Base-by-base conservation (phyloP, 2,888 invertebrate genomes). In the Carterocephalus palaemon region DNA sequence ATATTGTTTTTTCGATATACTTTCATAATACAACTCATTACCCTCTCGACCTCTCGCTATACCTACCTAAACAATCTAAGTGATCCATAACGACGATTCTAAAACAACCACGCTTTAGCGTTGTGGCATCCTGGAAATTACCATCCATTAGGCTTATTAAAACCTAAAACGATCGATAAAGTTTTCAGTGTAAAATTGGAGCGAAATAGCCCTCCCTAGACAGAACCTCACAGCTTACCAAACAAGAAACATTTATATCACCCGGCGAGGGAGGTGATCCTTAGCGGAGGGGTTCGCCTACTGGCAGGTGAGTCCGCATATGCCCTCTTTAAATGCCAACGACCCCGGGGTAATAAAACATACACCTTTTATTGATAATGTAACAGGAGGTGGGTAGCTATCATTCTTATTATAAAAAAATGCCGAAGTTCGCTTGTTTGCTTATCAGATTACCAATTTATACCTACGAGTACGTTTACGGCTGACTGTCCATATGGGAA, bases 201-300 rank as follows among this genome's bases (percentile, higher is more conserved):
- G 34, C 34, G 16, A 36, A 34, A 42, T 34, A 43, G 29, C 34
- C 42, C 42, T 42, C 34, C 42, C 42, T 10, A 28, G 28, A 42
- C 34, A 28, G 19, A 26, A 13, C 15, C n/a, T n/a, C n/a, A n/a
- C 26, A 28, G 54, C 70, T 72, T 64, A 71, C 67, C 66, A 66
- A 70, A 72, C 78, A 73, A 74, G 81, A 81, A 81, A 82, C 78
- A 83, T 80, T 83, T 79, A 82, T 82, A 81, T 77, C 75, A 75
- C 74, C 71, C 67, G 62, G 68, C 53, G 64, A 59, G 72, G 75
- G 74, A 70, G 66, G 62, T 54, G 61, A 62, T 53, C 49, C 56
- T 52, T 34, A 53, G 59, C 55, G 53, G 51, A 59, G 73, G 73
- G 75, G 75, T 67, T 60, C 57, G 62, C 48, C 47, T 52, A 38